phyloP scores from a whole-genome alignment of 2,888 invertebrate genomes.

The Oligia latruncula region DNA sequence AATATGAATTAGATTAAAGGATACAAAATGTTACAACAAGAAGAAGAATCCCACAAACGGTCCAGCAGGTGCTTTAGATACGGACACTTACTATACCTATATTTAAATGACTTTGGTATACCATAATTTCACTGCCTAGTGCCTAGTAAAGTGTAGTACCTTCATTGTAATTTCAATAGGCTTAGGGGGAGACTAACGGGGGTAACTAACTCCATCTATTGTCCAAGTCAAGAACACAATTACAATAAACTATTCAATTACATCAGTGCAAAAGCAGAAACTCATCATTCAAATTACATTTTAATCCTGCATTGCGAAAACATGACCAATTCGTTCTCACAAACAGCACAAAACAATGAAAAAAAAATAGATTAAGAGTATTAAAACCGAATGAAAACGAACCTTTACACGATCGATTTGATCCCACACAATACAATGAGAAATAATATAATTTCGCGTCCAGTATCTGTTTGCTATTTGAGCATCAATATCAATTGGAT shows the following conservation, averaged over 20 bases:
- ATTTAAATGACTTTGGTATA: too few relatives aligned
- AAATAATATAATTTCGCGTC: slow-evolving; percentile 32
- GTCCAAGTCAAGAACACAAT: not conserved
- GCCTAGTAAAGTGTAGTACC: not conserved
- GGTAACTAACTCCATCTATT: not conserved
- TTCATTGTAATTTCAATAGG: not conserved
- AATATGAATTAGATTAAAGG: too few relatives aligned
- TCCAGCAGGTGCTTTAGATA: too few relatives aligned
- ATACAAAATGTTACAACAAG: not conserved
- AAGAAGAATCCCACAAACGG: not conserved
- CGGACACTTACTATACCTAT: too few relatives aligned
- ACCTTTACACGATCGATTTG: slow-evolving; percentile 6
- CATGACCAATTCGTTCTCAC: not conserved
- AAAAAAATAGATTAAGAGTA: slow-evolving; percentile 31
- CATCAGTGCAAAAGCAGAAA: not conserved
- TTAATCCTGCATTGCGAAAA: slow-evolving; percentile 10
- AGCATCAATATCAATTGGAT: slow-evolving; percentile 49
- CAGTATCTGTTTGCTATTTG: slow-evolving; percentile 32
- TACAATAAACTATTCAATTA: not conserved
- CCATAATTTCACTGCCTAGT: too few relatives aligned
- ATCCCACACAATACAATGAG: slow-evolving; percentile 34
- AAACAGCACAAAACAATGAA: slow-evolving; percentile 12
- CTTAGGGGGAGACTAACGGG: not conserved
- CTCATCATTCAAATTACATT: not conserved
- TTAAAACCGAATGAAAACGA: slow-evolving; percentile 39